Evolutionary conservation across 2,113 vertebrate species (phyloP), one percentile per base, ranked within the genome.

Genomic region (Miniopterus natalensis): DNA sequence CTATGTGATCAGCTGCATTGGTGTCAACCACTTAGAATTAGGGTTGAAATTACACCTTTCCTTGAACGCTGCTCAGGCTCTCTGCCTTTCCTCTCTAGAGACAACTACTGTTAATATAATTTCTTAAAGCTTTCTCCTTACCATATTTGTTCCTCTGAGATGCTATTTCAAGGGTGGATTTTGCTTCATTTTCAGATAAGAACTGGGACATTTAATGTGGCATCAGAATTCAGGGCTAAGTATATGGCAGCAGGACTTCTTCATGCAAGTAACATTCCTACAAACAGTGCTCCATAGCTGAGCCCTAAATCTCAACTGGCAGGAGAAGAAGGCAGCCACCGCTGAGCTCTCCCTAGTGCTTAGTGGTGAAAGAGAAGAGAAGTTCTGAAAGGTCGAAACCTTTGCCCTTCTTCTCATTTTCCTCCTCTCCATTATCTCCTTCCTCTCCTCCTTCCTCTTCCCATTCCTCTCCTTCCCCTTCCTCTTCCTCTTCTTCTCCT

Each of bases 381-480:
- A 47, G 8, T 2, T 23, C 12, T 42, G 17, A 66, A 42, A 68
- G 21, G 27, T 25, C 31, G 59, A 68, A 21, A 25, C 0, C 4
- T 31, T 51, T 49, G 8, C 1, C 21, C 49, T 70, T 23, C 11
- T 51, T 4, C 27, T 47, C 13, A 36, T 36, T 36, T 31, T 14
- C 42, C 11, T 36, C 8, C 29, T 17, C 8, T 18, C 1, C 36
- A 36, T 36, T 36, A 36, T 29, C 14, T 8, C 10, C 15, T 25
- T 21, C 8, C n/a, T 21, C 23, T 18, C 80, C 3, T 42, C 7
- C 47, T n/a, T 13, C 0, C 8, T 4, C 3, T 15, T 42, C 5
- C 17, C 4, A n/a, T 40, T 2, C 12, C 6, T 29, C 6, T 25
- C 3, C 25, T 9, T 31, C 10, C 3, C 6, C 21, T n/a, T 18